phyloP scores from a whole-genome alignment of 2,888 invertebrate species.

The Xylota segnis region DNA sequence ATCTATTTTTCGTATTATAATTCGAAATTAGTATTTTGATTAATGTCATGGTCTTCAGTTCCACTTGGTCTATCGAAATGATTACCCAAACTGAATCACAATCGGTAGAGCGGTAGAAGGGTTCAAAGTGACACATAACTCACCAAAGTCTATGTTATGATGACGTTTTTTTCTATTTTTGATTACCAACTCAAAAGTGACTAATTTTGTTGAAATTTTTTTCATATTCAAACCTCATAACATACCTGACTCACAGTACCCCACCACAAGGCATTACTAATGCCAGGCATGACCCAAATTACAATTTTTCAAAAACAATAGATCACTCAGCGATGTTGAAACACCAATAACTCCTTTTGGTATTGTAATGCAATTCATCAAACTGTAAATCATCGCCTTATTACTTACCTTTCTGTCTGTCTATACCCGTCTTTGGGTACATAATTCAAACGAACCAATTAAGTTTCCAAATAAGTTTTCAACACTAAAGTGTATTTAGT shows the following conservation, averaged over 20 bases:
- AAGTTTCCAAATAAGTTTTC: slow-evolving; percentile 35
- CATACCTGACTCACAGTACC: neutral
- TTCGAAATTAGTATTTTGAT: no score
- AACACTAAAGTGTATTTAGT: slow-evolving; percentile 26
- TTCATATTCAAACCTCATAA: neutral
- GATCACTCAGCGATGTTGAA: neutral
- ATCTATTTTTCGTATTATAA: no score
- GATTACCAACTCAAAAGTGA: neutral
- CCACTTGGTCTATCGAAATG: no score
- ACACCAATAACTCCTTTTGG: slow-evolving; percentile 4
- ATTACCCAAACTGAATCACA: no score
- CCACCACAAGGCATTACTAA: neutral
- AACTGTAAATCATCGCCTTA: neutral
- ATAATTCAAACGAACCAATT: slow-evolving; percentile 27
- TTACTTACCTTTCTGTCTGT: neutral
- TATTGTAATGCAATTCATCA: slow-evolving; percentile 7
- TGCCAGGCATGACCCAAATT: neutral
- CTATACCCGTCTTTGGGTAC: neutral
- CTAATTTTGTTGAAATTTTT: neutral
- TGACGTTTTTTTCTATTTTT: no score
- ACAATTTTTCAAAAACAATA: neutral
- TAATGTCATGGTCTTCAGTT: no score
- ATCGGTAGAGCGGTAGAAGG: no score
- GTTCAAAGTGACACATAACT: no score
- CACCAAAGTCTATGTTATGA: no score